Percentiles rank a stretch among this genome's conserved stretches.
Evolutionary conservation across 2,113 vertebrate species (phyloP).

Genomic region (Mystacornis crossleyi): DNA sequence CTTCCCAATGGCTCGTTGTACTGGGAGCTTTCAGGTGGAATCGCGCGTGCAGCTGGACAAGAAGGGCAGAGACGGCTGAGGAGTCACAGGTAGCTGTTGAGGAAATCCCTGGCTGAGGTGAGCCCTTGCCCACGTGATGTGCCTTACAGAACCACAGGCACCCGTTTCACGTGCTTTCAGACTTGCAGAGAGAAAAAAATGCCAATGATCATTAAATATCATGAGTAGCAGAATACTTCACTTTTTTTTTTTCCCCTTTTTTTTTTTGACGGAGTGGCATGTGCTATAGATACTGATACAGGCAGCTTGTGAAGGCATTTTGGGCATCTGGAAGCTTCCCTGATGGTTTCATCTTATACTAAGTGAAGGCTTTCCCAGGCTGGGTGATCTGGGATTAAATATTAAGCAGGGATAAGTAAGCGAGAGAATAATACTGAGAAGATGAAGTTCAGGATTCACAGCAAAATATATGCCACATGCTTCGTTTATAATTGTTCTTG

Average conservation of each 20-base stretch:
- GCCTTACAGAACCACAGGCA: not conserved
- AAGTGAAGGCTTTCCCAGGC: not conserved
- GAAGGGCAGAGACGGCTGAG: not conserved
- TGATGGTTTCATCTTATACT: fast-evolving
- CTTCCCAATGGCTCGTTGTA: fast-evolving
- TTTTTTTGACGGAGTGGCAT: no score
- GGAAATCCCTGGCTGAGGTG: not conserved
- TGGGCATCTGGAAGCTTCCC: conserved; percentile 7
- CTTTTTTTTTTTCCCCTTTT: no score
- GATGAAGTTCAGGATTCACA: not conserved
- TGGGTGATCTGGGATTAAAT: not conserved
- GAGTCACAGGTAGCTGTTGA: no score
- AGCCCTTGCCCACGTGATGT: not conserved
- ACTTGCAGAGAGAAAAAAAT: not conserved
- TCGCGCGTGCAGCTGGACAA: fast-evolving
- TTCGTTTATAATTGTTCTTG: not conserved
- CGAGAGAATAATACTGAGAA: not conserved
- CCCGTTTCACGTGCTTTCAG: not conserved
- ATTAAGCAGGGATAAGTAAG: not conserved
- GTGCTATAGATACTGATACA: not conserved
- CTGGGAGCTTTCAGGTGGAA: not conserved
- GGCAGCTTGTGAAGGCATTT: not conserved
- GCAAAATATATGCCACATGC: not conserved
- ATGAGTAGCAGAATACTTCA: not conserved
- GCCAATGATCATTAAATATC: not conserved